These are phyloP conservation scores for Holothuria glaberrima DNA, from an alignment of 35 echinoderm and acorn worm genomes.

Conservation along the genomic window DNA sequence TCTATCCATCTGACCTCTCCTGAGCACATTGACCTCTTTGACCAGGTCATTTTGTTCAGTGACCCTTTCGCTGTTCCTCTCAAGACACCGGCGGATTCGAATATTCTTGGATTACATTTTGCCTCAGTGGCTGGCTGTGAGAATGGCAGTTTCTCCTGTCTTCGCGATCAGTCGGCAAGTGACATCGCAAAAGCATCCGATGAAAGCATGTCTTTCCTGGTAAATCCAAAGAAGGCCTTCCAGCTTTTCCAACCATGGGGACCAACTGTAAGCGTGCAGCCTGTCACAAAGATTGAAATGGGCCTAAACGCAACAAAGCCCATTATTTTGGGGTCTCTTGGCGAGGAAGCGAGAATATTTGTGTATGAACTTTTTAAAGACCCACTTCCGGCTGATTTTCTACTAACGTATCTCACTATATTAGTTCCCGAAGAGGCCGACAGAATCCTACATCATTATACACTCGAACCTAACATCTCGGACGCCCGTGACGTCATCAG, in stretches of 20 bases:
- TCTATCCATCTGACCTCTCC: constrained; percentile 18
- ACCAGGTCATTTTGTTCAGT: constrained; percentile 52
- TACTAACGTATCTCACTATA: neutral
- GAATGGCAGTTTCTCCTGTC: neutral
- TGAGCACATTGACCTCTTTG: constrained; percentile 18
- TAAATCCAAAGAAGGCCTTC: constrained; percentile 40
- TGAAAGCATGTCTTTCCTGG: neutral
- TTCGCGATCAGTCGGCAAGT: neutral
- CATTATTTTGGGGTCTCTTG: constrained; percentile 22
- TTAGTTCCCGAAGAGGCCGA: neutral
- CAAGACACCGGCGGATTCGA: constrained; percentile 27
- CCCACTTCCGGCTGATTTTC: neutral
- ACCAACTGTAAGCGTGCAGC: constrained; percentile 35
- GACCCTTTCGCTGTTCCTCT: constrained; percentile 41
- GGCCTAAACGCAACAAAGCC: constrained; percentile 40
- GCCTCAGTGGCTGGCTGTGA: constrained; percentile 18
- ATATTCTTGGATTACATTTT: constrained; percentile 5
- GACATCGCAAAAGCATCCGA: constrained; percentile 9
- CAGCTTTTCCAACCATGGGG: constrained; percentile 69
- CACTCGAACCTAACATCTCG: neutral
- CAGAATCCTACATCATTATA: constrained; percentile 14
- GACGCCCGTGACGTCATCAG: constrained; percentile 50
- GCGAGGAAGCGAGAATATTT: constrained; percentile 61
- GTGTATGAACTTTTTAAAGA: constrained; percentile 54
- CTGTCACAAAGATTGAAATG: neutral